Evolutionary conservation across 2,888 invertebrate species (phyloP), one percentile per base, ranked within the genome.

Genomic region (Chromoteleia sp.): DNA sequence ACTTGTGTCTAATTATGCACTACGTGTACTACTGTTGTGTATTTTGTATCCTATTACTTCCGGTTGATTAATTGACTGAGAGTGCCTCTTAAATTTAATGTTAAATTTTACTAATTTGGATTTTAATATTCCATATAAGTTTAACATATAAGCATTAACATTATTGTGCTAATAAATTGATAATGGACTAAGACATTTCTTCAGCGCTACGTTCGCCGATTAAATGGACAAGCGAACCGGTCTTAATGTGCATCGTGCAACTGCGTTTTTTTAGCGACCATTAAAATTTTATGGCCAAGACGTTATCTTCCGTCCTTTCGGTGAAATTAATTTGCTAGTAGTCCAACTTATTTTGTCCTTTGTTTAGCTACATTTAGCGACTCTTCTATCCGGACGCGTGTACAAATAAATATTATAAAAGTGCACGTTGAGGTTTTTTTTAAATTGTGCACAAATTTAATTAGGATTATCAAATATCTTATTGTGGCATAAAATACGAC

Each of bases 211-310:
- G 29, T 21, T 61, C 61, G 14, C 25, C 45, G 63, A 65, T 65
- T 65, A 65, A 50, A 65, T 36, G 63, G 50, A 65, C 50, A 50
- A 25, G 15, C 63, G 36, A 65, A 65, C 63, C 63, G 63, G 63
- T 65, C 63, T 65, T 65, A 65, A 65, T 65, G 63, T 30, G 45
- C 61, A 29, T 36, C 63, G 30, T 36, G 63, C 33, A 63, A 63
- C 63, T 30, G 48, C 63, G 63, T 63, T 63, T 63, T 45, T 36
- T 48, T 45, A 5, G 50, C 63, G 48, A 48, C 63, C 63, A 63
- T 63, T 63, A 63, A 63, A 45, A 63, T 19, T 63, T 63, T 63
- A 63, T 33, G 30, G 36, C 63, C 63, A 33, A 29, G 30, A 48
- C 63, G 15, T 63, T 63, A 63, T 63, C 63, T 63, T 36, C 5